Evolutionary conservation across 1,140 invertebrate species (phyloP).

Genomic region (Drosophila littoralis): DNA sequence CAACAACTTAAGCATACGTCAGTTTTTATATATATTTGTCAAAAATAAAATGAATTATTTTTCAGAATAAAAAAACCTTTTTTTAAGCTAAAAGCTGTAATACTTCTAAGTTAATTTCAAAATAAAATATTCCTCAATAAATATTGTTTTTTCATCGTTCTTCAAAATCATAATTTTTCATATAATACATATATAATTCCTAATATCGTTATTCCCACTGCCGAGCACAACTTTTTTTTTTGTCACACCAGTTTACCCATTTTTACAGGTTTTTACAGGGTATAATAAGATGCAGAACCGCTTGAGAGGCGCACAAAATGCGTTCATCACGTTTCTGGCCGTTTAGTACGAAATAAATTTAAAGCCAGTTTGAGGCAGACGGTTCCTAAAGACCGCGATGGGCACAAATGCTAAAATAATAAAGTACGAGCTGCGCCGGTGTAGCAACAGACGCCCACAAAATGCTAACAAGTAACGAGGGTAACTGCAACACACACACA

Average conservation of each 20-base stretch:
- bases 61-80: no score
- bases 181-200: neutral
- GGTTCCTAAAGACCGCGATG: constrained; percentile 11
- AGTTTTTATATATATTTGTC: no score
- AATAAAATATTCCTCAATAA: no score
- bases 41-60: no score
- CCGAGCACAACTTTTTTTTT: neutral
- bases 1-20: no score
- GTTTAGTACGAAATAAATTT: constrained; percentile 68
- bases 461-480: constrained; percentile 67
- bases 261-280: neutral
- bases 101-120: no score
- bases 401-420: constrained; percentile 35
- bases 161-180: no score
- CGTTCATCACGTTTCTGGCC: constrained; percentile 70
- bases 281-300: neutral
- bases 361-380: constrained; percentile 31
- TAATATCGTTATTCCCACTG: no score
- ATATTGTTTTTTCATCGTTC: no score
- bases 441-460: constrained; percentile 61
- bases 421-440: constrained; percentile 26
- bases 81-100: no score
- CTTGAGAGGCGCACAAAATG: constrained; percentile 58
- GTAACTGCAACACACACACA: constrained; percentile 18
- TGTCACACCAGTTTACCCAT: neutral